These are phyloP conservation scores for Drosophila subpulchrella DNA, from an alignment of 1,140 invertebrate species.

Conservation along the genomic window DNA sequence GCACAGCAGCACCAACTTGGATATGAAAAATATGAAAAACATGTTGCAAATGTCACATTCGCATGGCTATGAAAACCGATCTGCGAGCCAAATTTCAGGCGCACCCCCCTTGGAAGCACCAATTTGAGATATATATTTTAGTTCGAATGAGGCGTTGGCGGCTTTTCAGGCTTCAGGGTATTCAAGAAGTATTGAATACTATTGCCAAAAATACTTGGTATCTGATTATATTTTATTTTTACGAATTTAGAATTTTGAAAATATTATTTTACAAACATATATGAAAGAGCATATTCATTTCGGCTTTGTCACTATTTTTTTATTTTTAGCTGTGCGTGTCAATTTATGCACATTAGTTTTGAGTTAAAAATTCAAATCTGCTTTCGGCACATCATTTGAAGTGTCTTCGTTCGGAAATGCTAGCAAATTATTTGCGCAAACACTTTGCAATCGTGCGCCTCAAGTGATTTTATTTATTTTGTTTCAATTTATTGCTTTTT, in stretches of 20 bases:
- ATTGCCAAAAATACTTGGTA: background rate
- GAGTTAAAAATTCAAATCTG: conserved; percentile 12
- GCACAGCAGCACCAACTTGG: conserved; percentile 10
- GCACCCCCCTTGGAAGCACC: conserved; percentile 32
- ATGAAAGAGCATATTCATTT: background rate
- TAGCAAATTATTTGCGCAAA: conserved; percentile 29
- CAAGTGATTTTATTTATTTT: conserved; percentile 5
- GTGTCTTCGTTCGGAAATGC: conserved; percentile 9
- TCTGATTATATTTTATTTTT: background rate
- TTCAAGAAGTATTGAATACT: background rate
- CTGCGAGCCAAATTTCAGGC: conserved; percentile 39
- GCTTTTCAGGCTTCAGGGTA: conserved; percentile 2
- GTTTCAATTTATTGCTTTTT: conserved; percentile 12
- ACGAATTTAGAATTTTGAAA: no score
- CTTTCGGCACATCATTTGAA: conserved; percentile 18
- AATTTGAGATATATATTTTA: conserved; percentile 23
- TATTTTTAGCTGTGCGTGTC: conserved; percentile 12
- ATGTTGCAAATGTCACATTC: conserved; percentile 54
- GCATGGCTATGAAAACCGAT: conserved; percentile 46
- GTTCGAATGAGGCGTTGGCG: conserved; percentile 13
- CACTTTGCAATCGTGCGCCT: background rate
- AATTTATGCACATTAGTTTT: conserved; percentile 27
- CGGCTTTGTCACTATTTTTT: background rate
- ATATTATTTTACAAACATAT: background rate
- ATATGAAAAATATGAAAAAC: conserved; percentile 51